These are phyloP conservation scores for Myoxocephalus aenaeus DNA, from an alignment of 2,797 vertebrate genomes.

Conservation along the genomic window DNA sequence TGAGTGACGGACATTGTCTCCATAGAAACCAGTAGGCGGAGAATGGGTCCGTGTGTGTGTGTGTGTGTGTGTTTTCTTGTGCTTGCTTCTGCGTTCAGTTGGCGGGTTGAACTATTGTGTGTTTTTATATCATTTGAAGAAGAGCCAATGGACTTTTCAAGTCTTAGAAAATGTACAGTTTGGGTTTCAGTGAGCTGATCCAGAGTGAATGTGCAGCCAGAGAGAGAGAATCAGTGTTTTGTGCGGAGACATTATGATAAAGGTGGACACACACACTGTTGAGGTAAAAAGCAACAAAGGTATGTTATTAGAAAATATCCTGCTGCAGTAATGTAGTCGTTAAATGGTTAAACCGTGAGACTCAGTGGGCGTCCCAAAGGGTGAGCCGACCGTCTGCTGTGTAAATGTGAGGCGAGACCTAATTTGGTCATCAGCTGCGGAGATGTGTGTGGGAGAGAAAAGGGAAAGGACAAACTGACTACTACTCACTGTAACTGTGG, in stretches of 20 bases:
- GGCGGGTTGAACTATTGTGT: conserved; percentile 5
- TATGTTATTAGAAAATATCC: neutral
- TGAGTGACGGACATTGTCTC: conserved; percentile 80
- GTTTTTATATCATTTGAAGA: neutral
- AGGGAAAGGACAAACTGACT: conserved; percentile 13
- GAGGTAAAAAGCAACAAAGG: neutral
- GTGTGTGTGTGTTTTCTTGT: neutral
- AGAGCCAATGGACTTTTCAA: neutral
- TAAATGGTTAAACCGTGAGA: conserved; percentile 1
- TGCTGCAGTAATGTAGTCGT: conserved; percentile 1
- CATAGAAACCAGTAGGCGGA: conserved; percentile 78
- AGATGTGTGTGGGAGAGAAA: conserved; percentile 24
- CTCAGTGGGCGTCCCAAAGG: conserved; percentile 14
- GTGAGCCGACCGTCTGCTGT: conserved; percentile 42
- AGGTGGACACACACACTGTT: neutral
- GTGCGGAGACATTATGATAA: neutral
- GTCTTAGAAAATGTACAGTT: neutral
- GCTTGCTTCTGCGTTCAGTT: conserved; percentile 1
- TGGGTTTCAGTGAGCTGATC: neutral
- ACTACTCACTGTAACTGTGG: conserved; percentile 4
- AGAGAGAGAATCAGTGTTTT: neutral
- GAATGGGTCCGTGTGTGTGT: conserved; percentile 21
- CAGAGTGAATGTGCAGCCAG: neutral
- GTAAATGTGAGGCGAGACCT: conserved; percentile 40
- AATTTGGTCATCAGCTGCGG: conserved; percentile 55